Base-by-base conservation (phyloP, 2,888 invertebrate species). In the Pachycephus smyrnensis region DNA sequence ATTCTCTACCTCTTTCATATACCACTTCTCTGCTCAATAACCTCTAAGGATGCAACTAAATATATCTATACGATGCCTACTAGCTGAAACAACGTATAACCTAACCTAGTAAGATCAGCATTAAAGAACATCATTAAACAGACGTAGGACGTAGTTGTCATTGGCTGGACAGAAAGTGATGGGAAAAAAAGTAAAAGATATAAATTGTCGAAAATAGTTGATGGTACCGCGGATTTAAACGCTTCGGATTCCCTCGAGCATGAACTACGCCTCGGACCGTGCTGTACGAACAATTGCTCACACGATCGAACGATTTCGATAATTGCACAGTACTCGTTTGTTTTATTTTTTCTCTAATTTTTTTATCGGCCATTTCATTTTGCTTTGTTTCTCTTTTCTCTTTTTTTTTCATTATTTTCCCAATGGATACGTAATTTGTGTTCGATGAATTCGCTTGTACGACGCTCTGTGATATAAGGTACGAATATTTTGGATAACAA, bases 1-100 rank as follows among this genome's bases (percentile, higher is more conserved):
- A 79, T 77, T 82, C 76, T 79, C 75, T 73, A 40, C 40, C 76
- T 79, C 79, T 77, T 81, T 77, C 79, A 36, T 30, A 37, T 69
- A 37, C 55, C 74, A n/a, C 74, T 73, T 73, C 74, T 33, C 37
- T 35, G 12, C 23, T 73, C 74, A 35, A 73, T 73, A 35, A 73
- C 36, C 74, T 33, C 35, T 30, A 12, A 71, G 12, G 31, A 30
- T 71, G 71, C 71, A 31, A 11, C 31, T 30, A 31, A 31, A 71
- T 71, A 55, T 55, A 55, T 55, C 40, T 55, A 55, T 55, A 55
- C 40, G 9, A 55, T 55, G 6, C 23, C 9, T 55, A 55, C 23
- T 55, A 40, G 9, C 23, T 40, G 69, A 15, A 11, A 69, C 30
- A 30, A 11, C 30, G 15, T 15, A 15, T 15, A 40, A 6, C 15